A percentile compares a stretch with the other conserved stretches of the same genome.
Evolutionary conservation across 2,113 vertebrate species (phyloP).

Genomic region (human (Homo sapiens)): GRCh38 chr18:9204001-9204500

Average conservation of each 20-base stretch:
- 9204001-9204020: constrained; percentile 23
- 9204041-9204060: not conserved
- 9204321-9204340: constrained; percentile 61
- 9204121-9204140: constrained; percentile 10
- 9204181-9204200: not conserved
- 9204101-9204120: constrained; percentile 40
- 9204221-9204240: not conserved
- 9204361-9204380: constrained; percentile 18
- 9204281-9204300: constrained; percentile 54
- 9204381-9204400: constrained; percentile 56
- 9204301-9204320: constrained; percentile 50
- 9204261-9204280: constrained; percentile 30
- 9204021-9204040: not conserved
- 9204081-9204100: constrained; percentile 10
- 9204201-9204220: constrained; percentile 36
- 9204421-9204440: constrained; percentile 75
- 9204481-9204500: constrained; percentile 92
- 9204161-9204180: constrained; percentile 25
- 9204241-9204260: constrained; percentile 35
- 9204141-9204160: not conserved
- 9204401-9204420: constrained; percentile 72
- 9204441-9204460: constrained; percentile 83
- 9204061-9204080: not conserved
- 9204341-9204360: constrained; percentile 57
- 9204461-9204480: constrained; percentile 94